phyloP scores from a whole-genome alignment of 2,888 invertebrate genomes.

The Podabrus alpinus region DNA sequence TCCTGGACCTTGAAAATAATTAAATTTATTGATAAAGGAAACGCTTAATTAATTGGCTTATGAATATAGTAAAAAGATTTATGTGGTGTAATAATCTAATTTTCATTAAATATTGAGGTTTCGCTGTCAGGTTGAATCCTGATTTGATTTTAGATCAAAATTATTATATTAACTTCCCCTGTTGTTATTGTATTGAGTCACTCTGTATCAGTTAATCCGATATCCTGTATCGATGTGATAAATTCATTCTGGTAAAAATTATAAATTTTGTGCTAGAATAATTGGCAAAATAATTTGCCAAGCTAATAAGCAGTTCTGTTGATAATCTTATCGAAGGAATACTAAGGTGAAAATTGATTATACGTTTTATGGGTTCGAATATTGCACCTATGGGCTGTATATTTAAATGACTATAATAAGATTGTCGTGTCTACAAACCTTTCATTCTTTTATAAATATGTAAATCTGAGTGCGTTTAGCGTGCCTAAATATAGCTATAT shows the following conservation, averaged over 20 bases:
- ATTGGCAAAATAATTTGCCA: too few relatives aligned
- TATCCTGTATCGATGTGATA: neutral
- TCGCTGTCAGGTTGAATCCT: neutral
- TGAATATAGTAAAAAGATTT: neutral
- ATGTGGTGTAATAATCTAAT: neutral
- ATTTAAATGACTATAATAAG: conserved; percentile 30
- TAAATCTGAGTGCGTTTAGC: conserved; percentile 31
- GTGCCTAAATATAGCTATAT: conserved; percentile 30
- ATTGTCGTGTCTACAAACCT: conserved; percentile 32
- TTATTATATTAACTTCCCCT: neutral
- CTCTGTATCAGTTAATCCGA: neutral
- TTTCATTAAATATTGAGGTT: neutral
- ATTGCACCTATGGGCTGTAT: conserved; percentile 28
- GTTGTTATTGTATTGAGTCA: neutral
- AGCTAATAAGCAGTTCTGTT: neutral
- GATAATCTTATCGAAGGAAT: conserved; percentile 3
- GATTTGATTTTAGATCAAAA: neutral
- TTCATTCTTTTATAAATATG: conserved; percentile 33
- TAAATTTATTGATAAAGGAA: neutral
- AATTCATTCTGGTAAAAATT: neutral
- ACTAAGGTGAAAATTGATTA: conserved; percentile 26
- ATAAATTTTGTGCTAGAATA: neutral
- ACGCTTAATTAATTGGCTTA: neutral
- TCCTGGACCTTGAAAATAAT: neutral
- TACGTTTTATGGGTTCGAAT: conserved; percentile 22